Percentiles rank a stretch among this genome's conserved stretches.
These are phyloP conservation scores for Achlya flavicornis DNA, from an alignment of 2,888 invertebrate genomes.

Conservation along the genomic window DNA sequence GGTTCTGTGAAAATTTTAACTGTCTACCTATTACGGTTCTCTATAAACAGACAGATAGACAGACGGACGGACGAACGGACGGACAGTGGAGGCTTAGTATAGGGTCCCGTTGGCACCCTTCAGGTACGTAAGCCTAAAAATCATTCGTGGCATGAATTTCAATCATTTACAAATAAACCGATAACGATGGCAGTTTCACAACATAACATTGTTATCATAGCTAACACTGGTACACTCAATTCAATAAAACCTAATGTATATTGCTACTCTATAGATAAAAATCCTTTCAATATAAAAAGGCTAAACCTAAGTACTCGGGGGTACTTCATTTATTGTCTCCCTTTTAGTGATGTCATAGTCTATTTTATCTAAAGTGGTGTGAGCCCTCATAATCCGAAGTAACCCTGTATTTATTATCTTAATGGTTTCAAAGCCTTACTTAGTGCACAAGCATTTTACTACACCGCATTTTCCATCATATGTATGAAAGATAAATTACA, in stretches of 20 bases:
- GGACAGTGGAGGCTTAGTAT: no score
- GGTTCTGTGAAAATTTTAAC: no score
- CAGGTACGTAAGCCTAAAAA: no score
- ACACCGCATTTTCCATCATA: background rate
- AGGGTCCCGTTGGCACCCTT: no score
- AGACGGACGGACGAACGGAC: no score
- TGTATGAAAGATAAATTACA: conserved; percentile 7
- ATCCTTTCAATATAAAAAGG: conserved; percentile 37
- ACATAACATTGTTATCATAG: background rate
- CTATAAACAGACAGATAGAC: no score
- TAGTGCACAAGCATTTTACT: conserved; percentile 1
- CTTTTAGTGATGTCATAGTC: background rate
- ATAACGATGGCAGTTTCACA: background rate
- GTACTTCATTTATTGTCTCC: conserved; percentile 2
- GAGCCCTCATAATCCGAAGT: conserved; percentile 24
- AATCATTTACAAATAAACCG: background rate
- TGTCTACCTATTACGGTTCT: no score
- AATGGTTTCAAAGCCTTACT: conserved; percentile 8
- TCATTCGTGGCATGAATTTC: background rate
- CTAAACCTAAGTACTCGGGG: conserved; percentile 29
- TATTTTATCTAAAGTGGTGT: conserved; percentile 33
- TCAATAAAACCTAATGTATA: background rate
- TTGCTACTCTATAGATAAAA: conserved; percentile 25
- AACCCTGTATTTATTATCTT: conserved; percentile 11
- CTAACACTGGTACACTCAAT: conserved; percentile 2